phyloP scores from a whole-genome alignment of 2,888 invertebrate genomes.

The Hofmannophila pseudospretella region DNA sequence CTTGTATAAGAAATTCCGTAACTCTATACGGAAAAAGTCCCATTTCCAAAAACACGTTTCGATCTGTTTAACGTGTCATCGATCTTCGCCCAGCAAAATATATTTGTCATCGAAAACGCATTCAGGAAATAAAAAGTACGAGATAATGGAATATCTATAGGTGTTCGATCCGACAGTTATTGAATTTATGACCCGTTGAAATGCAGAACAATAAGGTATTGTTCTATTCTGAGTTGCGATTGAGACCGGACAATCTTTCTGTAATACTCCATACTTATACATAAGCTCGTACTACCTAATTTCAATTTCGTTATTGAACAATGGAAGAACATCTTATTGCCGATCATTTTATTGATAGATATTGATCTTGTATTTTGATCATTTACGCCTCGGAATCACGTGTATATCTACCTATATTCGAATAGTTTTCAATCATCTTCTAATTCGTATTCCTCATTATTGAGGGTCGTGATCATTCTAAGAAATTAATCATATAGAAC shows the following conservation, averaged over 20 bases:
- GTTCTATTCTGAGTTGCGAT: slow-evolving; percentile 37
- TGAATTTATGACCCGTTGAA: slow-evolving; percentile 52
- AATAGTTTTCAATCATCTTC: too few relatives aligned
- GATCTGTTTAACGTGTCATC: slow-evolving; percentile 23
- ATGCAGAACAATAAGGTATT: slow-evolving; percentile 60
- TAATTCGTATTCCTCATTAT: too few relatives aligned
- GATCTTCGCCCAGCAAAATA: slow-evolving; percentile 35
- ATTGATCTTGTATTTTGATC: slow-evolving; percentile 31
- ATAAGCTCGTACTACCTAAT: slow-evolving; percentile 27
- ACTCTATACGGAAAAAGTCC: not conserved
- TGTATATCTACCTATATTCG: too few relatives aligned
- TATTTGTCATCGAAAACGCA: slow-evolving; percentile 47
- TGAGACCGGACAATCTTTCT: slow-evolving; percentile 36
- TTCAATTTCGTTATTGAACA: slow-evolving; percentile 28
- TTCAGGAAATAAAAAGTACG: slow-evolving; percentile 25
- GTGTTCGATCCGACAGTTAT: slow-evolving; percentile 24
- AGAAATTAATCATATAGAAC: too few relatives aligned
- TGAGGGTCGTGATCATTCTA: too few relatives aligned
- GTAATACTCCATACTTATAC: slow-evolving; percentile 21
- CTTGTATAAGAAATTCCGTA: too few relatives aligned
- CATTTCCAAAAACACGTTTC: not conserved
- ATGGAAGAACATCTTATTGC: slow-evolving; percentile 25
- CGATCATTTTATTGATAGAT: slow-evolving; percentile 26
- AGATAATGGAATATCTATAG: slow-evolving; percentile 27
- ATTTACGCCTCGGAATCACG: too few relatives aligned